Base-by-base conservation (phyloP, 2,888 invertebrate genomes). In the Leucophenga montana region DNA sequence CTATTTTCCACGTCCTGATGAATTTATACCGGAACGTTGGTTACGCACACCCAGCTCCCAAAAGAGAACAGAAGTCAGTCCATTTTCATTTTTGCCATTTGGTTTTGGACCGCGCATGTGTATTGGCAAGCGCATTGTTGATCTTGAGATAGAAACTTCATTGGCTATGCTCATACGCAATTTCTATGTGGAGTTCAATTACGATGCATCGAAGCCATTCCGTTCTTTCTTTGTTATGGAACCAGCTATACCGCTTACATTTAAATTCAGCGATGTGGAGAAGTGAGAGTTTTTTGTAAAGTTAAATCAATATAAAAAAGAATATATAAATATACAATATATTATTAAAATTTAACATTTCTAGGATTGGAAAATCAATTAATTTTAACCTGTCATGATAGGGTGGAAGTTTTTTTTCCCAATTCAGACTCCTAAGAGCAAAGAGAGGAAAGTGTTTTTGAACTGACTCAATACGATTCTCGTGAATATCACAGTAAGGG, bases 11-110 rank as follows among this genome's bases (percentile, higher is more conserved):
- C 88, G 90, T 9, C 89, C 93, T 0, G 82, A 90, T 0, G 90
- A 92, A 71, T 95, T 92, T 80, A 82, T 92, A 20, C 95, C 95
- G 0, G 95, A 95, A 83, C 89, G 96, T 48, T 96, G 95, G 95
- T 69, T 90, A 16, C 79, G 85, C 3, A 73, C 79, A 67, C 66
- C 76, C 0, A 65, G 53, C 0, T 72, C 73, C 0, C 75, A 76
- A n/a, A 76, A 77, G 44, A 79, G 74, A 59, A 11, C 46, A 0
- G 75, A 70, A 8, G 54, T 70, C 1, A 69, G 75, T 69, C 92
- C 92, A 0, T 93, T 93, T 87, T 89, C 91, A 0, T 91, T 90
- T 59, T 82, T 92, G 71, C 93, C 93, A 0, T 94, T 94, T 82
- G 94, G 94, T 0, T 92, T 92, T 79, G 94, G 94, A 0, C 90